A percentile compares a stretch with the other conserved stretches of the same genome.
phyloP scores from a whole-genome alignment of 53 echinoderm and acorn worm genomes.

The Glandiceps talaboti region DNA sequence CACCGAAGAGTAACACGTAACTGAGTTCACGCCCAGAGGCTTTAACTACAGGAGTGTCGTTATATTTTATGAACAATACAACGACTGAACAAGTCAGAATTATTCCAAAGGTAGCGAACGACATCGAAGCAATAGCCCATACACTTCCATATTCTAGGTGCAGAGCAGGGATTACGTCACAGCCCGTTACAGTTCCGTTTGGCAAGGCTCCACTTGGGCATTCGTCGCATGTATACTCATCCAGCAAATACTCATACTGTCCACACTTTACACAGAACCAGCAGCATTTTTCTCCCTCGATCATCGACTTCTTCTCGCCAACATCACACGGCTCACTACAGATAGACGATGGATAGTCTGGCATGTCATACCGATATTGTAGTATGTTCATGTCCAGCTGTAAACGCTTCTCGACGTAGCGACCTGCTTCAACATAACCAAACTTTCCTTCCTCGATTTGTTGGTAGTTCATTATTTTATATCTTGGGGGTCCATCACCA shows the following conservation, averaged over 20 bases:
- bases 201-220: slow-evolving; percentile 38
- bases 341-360: slow-evolving; percentile 45
- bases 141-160: slow-evolving; percentile 37
- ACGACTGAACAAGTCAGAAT: slow-evolving; percentile 46
- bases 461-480: slow-evolving; percentile 66
- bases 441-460: slow-evolving; percentile 39
- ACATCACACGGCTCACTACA: slow-evolving; percentile 42
- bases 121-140: slow-evolving; percentile 45
- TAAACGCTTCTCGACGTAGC: slow-evolving; percentile 28
- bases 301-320: slow-evolving; percentile 49
- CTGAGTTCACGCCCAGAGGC: slow-evolving; percentile 90
- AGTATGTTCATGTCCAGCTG: slow-evolving; percentile 19
- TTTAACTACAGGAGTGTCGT: slow-evolving; percentile 90
- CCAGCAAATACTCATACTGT: slow-evolving; percentile 32
- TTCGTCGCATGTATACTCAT: slow-evolving; percentile 37
- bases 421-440: slow-evolving; percentile 38
- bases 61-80: slow-evolving; percentile 45
- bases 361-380: slow-evolving; percentile 18
- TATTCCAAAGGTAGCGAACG: slow-evolving; percentile 49
- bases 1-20: slow-evolving; percentile 52
- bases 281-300: slow-evolving; percentile 53
- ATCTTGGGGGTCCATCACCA: slow-evolving; percentile 66
- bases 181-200: slow-evolving; percentile 37
- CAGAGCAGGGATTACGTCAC: slow-evolving; percentile 31
- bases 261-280: slow-evolving; percentile 63